These are phyloP conservation scores for Anthonomus grandis DNA, from an alignment of 1,140 invertebrate genomes.

Conservation along the genomic window DNA sequence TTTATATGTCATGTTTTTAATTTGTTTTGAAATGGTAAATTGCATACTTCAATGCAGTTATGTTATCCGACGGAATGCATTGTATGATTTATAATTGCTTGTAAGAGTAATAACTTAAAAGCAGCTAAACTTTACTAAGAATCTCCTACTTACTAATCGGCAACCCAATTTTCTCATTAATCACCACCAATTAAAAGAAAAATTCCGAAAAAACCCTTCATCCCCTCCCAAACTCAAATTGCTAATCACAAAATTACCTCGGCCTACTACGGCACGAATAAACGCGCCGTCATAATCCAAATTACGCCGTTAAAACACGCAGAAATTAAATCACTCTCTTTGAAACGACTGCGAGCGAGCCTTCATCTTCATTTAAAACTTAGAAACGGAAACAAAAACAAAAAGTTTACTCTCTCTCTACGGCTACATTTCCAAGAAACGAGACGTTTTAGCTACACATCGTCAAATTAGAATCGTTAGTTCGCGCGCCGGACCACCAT, in stretches of 20 bases:
- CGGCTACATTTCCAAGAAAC: constrained; percentile 26
- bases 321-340: constrained; percentile 18
- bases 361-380: constrained; percentile 23
- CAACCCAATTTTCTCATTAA: too few relatives aligned
- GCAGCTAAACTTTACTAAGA: too few relatives aligned
- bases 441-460: constrained; percentile 20
- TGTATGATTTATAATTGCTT: too few relatives aligned
- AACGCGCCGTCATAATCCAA: constrained; percentile 1
- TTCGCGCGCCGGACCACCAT: constrained; percentile 32
- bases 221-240: background rate
- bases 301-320: constrained; percentile 11
- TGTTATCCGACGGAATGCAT: too few relatives aligned
- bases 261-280: constrained; percentile 1
- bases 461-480: constrained; percentile 35
- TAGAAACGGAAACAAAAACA: constrained; percentile 19
- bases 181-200: too few relatives aligned
- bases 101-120: too few relatives aligned
- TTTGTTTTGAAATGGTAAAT: too few relatives aligned
- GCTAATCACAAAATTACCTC: constrained; percentile 10
- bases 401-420: constrained; percentile 20
- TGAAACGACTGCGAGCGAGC: constrained; percentile 11
- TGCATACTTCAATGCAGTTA: too few relatives aligned
- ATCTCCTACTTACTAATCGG: too few relatives aligned
- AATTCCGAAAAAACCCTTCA: too few relatives aligned
- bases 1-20: too few relatives aligned